These are phyloP conservation scores for Galleria mellonella DNA, from an alignment of 1,140 invertebrate genomes.

Conservation along the genomic window DNA sequence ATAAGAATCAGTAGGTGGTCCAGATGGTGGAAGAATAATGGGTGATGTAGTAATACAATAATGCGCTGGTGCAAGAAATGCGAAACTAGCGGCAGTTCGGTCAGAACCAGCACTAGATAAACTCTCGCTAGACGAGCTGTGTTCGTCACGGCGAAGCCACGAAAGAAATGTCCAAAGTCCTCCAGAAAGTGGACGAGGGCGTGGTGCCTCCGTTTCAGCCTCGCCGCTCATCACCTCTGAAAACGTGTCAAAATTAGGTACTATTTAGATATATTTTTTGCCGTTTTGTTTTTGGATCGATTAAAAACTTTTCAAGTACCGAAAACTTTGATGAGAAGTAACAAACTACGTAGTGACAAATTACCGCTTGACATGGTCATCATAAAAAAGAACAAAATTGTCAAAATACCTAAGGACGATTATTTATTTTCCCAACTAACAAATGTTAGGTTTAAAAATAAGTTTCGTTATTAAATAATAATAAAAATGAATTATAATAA, in stretches of 20 bases:
- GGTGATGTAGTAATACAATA: conserved; percentile 48
- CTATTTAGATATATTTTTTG: too few relatives aligned
- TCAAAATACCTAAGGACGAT: too few relatives aligned
- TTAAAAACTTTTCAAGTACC: too few relatives aligned
- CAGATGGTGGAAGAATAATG: conserved; percentile 60
- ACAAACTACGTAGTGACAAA: too few relatives aligned
- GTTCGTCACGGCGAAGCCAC: conserved; percentile 55
- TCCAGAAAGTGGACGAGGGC: conserved; percentile 50
- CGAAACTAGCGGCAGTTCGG: conserved; percentile 82
- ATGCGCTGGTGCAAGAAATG: conserved; percentile 76
- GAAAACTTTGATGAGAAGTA: too few relatives aligned
- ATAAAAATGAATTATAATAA: too few relatives aligned
- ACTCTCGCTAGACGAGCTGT: conserved; percentile 48
- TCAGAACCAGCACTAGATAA: conserved; percentile 76
- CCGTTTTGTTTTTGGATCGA: too few relatives aligned
- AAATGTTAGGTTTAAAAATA: too few relatives aligned
- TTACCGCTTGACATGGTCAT: too few relatives aligned
- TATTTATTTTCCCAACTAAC: too few relatives aligned
- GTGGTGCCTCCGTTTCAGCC: conserved; percentile 32
- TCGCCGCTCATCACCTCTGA: conserved; percentile 58
- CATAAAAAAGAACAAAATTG: too few relatives aligned
- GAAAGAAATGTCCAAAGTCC: conserved; percentile 58
- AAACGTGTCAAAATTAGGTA: conserved; percentile 16
- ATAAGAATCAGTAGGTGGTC: conserved; percentile 77
- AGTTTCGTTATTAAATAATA: too few relatives aligned